A percentile compares a stretch with the other conserved stretches of the same genome.
Conservation (phyloP, 2,888 invertebrate species). For the Carabus problematicus region DNA sequence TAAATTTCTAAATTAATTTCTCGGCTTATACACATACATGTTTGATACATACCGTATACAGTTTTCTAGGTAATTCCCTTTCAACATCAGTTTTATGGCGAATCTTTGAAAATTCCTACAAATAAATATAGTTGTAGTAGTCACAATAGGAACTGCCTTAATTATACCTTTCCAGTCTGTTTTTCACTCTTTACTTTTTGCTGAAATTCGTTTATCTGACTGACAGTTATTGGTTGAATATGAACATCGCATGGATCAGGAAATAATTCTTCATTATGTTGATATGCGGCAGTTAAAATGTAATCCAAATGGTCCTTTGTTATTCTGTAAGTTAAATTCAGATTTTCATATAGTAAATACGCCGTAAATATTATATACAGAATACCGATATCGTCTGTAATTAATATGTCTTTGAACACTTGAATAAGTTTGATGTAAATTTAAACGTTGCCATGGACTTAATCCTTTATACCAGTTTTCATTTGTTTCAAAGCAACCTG, state of each 20-base stretch:
- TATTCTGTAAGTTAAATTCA: slow-evolving; percentile 55
- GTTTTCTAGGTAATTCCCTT: not conserved
- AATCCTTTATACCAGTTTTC: slow-evolving; percentile 56
- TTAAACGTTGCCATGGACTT: slow-evolving; percentile 60
- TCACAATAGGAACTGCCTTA: not conserved
- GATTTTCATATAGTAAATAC: slow-evolving; percentile 8
- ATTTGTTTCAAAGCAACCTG: slow-evolving; percentile 46
- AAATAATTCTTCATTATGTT: slow-evolving; percentile 70
- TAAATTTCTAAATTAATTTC: slow-evolving; percentile 38
- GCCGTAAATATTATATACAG: slow-evolving; percentile 28
- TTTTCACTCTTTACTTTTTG: not conserved
- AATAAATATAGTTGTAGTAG: not conserved
- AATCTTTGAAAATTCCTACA: too few relatives aligned
- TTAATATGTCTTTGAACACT: slow-evolving; percentile 61
- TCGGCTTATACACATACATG: not conserved
- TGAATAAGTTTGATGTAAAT: slow-evolving; percentile 64
- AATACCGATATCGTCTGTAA: slow-evolving; percentile 55
- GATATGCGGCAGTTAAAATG: slow-evolving; percentile 70
- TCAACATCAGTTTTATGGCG: too few relatives aligned
- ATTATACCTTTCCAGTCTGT: not conserved
- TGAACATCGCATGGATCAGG: slow-evolving; percentile 69
- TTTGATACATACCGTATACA: not conserved
- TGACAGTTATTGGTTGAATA: slow-evolving; percentile 72
- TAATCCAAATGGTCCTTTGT: slow-evolving; percentile 76
- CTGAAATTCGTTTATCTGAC: not conserved